Evolutionary conservation across 2,113 vertebrate species (phyloP).

Genomic region (Candoia aspera): DNA sequence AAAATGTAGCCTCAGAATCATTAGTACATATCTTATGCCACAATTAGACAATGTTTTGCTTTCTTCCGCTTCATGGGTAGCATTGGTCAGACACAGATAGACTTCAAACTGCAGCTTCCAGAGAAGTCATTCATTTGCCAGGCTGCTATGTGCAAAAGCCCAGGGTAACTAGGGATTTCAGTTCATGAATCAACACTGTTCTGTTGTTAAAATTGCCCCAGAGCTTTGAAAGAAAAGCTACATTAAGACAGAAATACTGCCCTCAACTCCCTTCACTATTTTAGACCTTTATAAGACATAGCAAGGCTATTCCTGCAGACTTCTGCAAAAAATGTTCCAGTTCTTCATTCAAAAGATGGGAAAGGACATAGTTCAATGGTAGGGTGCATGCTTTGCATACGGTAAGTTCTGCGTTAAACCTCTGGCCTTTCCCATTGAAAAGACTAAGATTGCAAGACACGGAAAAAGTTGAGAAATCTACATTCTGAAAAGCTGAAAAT

Average conservation of each 20-base stretch:
- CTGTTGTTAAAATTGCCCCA: not conserved
- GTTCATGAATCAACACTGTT: not conserved
- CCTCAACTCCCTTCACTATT: not conserved
- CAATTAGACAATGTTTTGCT: not conserved
- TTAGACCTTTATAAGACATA: not conserved
- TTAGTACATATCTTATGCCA: not conserved
- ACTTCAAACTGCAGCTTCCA: not conserved
- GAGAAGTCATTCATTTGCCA: not conserved
- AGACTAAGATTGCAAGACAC: not conserved
- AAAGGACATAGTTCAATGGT: not conserved
- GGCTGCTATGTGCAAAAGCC: not conserved
- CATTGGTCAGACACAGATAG: not conserved
- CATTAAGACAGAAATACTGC: not conserved
- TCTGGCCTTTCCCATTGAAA: not conserved
- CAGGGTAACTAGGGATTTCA: not conserved
- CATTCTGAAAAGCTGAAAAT: not conserved
- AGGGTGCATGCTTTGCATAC: not conserved
- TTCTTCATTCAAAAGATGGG: not conserved
- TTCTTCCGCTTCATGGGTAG: not conserved
- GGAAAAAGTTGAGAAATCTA: not conserved
- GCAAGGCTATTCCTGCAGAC: not conserved
- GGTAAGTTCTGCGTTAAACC: not conserved
- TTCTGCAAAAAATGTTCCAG: not conserved
- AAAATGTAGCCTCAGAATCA: not conserved
- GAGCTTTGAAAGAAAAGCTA: not conserved